A percentile compares a stretch with the other conserved stretches of the same genome.
Conservation (phyloP, 2,797 vertebrate genomes). For the Toxotes lorentzi region DNA sequence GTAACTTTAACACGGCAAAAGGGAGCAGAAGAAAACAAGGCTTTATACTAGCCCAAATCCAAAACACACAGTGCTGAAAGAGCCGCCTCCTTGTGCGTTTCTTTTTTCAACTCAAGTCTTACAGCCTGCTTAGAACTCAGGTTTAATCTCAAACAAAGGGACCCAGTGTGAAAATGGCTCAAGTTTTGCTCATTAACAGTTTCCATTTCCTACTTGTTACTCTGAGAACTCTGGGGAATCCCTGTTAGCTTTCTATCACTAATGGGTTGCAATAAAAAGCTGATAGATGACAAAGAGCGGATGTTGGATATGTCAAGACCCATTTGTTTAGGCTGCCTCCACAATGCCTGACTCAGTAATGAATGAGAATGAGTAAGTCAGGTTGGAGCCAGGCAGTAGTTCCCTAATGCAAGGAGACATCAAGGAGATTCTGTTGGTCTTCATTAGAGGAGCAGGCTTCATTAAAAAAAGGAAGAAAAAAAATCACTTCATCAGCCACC, state of each 20-base stretch:
- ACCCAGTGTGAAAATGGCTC: background rate
- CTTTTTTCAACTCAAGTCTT: background rate
- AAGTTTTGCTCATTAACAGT: conserved; percentile 53
- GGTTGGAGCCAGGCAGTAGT: conserved; percentile 47
- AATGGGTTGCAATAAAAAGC: conserved; percentile 55
- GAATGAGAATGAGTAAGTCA: conserved; percentile 62
- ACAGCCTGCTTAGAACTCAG: conserved; percentile 8
- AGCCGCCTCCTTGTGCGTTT: background rate
- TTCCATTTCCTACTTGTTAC: conserved; percentile 46
- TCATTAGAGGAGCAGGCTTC: conserved; percentile 75
- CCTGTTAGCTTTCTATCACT: conserved; percentile 46
- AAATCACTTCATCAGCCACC: conserved; percentile 62
- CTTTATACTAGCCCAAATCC: background rate
- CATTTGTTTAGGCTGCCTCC: conserved; percentile 64
- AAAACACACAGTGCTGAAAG: background rate
- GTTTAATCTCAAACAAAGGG: conserved; percentile 22
- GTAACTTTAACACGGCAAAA: no score
- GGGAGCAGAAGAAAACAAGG: no score
- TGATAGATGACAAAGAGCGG: conserved; percentile 59
- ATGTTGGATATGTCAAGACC: conserved; percentile 42
- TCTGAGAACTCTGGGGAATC: conserved; percentile 55
- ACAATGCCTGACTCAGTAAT: conserved; percentile 57
- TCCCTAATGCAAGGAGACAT: conserved; percentile 79
- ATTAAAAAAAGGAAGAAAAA: conserved; percentile 52
- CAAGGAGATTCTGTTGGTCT: conserved; percentile 79